Base-by-base conservation (phyloP, 2,888 invertebrate genomes). In the Epinotia nisella region DNA sequence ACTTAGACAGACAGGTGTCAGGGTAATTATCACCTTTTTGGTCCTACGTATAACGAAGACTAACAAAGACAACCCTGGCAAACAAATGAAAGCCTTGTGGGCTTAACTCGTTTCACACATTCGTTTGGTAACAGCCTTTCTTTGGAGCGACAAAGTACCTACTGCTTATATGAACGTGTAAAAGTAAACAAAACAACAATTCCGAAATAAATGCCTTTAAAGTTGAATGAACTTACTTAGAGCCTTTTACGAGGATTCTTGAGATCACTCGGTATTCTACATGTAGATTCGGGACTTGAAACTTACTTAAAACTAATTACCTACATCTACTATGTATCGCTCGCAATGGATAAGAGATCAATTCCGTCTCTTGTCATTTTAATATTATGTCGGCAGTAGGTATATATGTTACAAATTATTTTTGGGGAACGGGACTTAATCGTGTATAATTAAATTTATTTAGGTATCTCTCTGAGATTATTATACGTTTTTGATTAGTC, bases 81-180 rank as follows among this genome's bases (percentile, higher is more conserved):
- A 13, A 35, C 60, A 39, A 19, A 67, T 19, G 55, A 71, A 41
- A 66, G 49, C 61, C 55, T 35, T 61, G 55, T 61, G 56, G 35
- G 39, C 45, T n/a, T 62, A 67, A 72, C 67, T 49, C 55, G 56
- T 61, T 62, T 68, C 56, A 72, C 72, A 68, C 72, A 62, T 72
- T 67, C 49, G 61, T 66, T 61, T 49, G 45, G 45, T 62, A 72
- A 55, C 49, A 39, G 39, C 55, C 39, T 21, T 15, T 41, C 45
- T 60, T 56, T 49, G 15, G 39, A 49, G 55, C n/a, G 41, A 71
- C 72, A 68, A 21, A 45, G 66, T 67, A 53, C n/a, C n/a, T n/a
- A n/a, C 62, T 71, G 49, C 55, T 55, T 53, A 60, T 59, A 59
- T 61, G 29, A 61, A 64, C 62, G 68, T 59, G 62, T 67, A 29